Evolutionary conservation across 2,888 invertebrate genomes (phyloP), one percentile per base, ranked within the genome.

Genomic region (Caenorhabditis auriculariae): DNA sequence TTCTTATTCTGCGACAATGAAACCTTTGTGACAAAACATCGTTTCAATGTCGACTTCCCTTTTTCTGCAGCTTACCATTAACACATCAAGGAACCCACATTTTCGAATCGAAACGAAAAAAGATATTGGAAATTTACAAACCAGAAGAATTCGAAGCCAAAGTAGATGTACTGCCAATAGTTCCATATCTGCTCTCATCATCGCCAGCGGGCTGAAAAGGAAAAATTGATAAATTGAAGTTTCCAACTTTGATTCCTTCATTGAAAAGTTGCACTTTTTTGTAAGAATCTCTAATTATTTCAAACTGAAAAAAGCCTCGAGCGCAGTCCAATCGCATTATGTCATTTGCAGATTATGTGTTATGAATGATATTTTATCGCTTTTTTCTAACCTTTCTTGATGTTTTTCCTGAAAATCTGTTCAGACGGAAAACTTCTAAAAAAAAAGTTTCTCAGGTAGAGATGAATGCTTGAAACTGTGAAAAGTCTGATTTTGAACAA

Each of bases 111-210:
- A n/a, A n/a, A n/a, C n/a, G n/a, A n/a, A n/a, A n/a, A n/a, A n/a
- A n/a, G n/a, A n/a, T n/a, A n/a, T n/a, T n/a, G n/a, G n/a, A n/a
- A n/a, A n/a, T n/a, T n/a, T n/a, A 41, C 38, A 21, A 17, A 49
- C 62, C 54, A 41, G 62, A 62, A 17, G 62, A 57, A 41, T 57
- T 62, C 23, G 62, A 62, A 39, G 51, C 54, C 3, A 58, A n/a
- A n/a, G n/a, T 21, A 12, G 62, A 62, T 19, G 51, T 26, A 2
- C 61, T 54, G 12, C 61, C 61, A 26, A 61, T 56, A 46, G 57
- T 61, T 26, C 49, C 57, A 26, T 54, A 57, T 19, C 44, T 58
- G 35, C 50, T 57, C 21, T 61, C 56, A 26, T 62, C 62, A 12
- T 62, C 57, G 15, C 6, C 39, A 38, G 28, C 6, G 15, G 19